A percentile compares a stretch with the other conserved stretches of the same genome.
Conservation (phyloP, 1,140 invertebrate species). For the Plutomurus gul region DNA sequence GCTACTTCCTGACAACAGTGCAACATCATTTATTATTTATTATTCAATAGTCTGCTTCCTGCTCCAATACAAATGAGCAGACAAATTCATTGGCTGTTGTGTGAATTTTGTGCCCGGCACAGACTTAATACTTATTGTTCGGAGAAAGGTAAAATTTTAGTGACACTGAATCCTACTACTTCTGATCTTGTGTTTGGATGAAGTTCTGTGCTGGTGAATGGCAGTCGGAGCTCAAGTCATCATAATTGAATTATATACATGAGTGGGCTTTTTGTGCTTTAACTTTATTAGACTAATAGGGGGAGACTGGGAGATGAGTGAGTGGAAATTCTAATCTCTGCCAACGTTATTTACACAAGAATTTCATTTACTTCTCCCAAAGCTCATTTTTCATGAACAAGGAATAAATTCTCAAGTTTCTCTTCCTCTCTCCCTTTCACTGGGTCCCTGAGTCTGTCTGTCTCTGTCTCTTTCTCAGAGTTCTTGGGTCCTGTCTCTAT, state of each 20-base stretch:
- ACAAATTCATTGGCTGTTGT: too few species aligned
- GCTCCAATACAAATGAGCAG: too few species aligned
- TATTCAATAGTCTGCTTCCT: too few species aligned
- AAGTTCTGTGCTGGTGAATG: background rate
- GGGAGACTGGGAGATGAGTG: slow-evolving; percentile 1
- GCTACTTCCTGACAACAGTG: too few species aligned
- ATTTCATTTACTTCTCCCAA: slow-evolving; percentile 22
- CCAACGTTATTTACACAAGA: slow-evolving; percentile 7
- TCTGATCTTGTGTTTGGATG: background rate
- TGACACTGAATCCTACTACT: too few species aligned
- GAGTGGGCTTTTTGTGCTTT: slow-evolving; percentile 23
- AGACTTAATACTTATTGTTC: too few species aligned
- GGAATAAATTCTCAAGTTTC: background rate
- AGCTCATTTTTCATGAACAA: background rate
- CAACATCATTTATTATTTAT: too few species aligned
- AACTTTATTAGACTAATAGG: slow-evolving; percentile 22
- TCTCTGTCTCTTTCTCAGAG: too few species aligned
- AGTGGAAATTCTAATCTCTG: slow-evolving; percentile 27
- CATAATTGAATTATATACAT: slow-evolving; percentile 25
- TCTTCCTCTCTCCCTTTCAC: background rate
- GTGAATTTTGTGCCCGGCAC: too few species aligned
- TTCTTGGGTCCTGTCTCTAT: too few species aligned
- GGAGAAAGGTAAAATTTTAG: too few species aligned
- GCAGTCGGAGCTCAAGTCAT: background rate
- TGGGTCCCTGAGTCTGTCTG: too few species aligned